Evolutionary conservation across 2,113 vertebrate species (phyloP).

Genomic region (Hemichromis elongatus): DNA sequence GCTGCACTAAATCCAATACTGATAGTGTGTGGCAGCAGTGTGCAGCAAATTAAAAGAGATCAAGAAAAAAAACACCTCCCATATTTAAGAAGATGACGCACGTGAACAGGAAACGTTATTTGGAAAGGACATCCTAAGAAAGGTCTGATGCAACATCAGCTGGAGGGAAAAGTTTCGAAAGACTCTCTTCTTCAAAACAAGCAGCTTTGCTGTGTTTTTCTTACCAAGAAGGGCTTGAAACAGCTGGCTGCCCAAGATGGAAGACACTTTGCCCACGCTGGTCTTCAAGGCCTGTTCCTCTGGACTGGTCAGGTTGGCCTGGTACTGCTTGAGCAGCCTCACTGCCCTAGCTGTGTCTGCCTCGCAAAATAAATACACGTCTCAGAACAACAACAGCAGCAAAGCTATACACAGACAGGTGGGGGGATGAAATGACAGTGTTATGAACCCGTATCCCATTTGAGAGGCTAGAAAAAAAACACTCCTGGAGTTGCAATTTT

Average conservation of each 20-base stretch:
- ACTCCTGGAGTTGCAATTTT: neutral
- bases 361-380: constrained; percentile 25
- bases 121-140: neutral
- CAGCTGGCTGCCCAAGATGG: constrained; percentile 82
- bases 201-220: constrained; percentile 9
- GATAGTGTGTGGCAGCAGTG: neutral
- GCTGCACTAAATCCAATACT: neutral
- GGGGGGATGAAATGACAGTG: neutral
- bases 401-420: neutral
- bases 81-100: neutral
- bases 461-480: neutral
- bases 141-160: neutral
- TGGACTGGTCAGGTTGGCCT: constrained; percentile 77
- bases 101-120: neutral
- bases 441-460: neutral
- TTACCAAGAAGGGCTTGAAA: constrained; percentile 87
- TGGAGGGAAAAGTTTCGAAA: neutral
- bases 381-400: constrained; percentile 1
- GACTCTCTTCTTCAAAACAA: neutral
- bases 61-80: neutral
- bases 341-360: constrained; percentile 83
- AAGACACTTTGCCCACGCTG: constrained; percentile 80
- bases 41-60: neutral
- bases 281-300: constrained; percentile 81
- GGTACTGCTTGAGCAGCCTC: constrained; percentile 80